A percentile compares a stretch with the other conserved stretches of the same genome.
These are phyloP conservation scores for Callosobruchus maculatus DNA, from an alignment of 2,888 invertebrate genomes.

Conservation along the genomic window DNA sequence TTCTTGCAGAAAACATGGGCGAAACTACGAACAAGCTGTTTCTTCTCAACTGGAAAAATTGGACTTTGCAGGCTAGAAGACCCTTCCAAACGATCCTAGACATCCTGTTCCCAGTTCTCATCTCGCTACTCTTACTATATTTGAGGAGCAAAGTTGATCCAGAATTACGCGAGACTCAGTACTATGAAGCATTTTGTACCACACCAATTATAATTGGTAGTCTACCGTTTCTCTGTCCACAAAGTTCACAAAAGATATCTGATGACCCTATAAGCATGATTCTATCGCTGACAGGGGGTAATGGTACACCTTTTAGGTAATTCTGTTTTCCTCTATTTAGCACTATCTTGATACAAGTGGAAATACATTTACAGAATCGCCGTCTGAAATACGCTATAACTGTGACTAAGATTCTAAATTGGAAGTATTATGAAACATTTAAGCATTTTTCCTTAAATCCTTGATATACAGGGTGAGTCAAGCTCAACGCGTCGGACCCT, in stretches of 20 bases:
- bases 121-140: conserved; percentile 65
- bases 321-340: too few relatives aligned
- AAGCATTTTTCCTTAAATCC: too few relatives aligned
- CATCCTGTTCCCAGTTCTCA: conserved; percentile 63
- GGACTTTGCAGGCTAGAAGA: conserved; percentile 70
- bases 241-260: background rate
- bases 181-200: conserved; percentile 41
- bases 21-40: conserved; percentile 55
- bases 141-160: conserved; percentile 67
- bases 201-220: conserved; percentile 15
- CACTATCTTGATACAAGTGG: too few relatives aligned
- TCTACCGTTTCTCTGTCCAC: background rate
- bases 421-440: too few relatives aligned
- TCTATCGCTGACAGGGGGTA: background rate
- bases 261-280: background rate
- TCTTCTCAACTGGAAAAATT: conserved; percentile 81
- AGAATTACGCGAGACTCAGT: conserved; percentile 41
- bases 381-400: too few relatives aligned
- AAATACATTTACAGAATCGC: too few relatives aligned
- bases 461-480: too few relatives aligned
- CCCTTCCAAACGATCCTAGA: conserved; percentile 65
- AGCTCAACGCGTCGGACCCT: too few relatives aligned
- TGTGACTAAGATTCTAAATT: too few relatives aligned
- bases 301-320: background rate
- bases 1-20: conserved; percentile 27